phyloP scores from a whole-genome alignment of 2,113 vertebrate genomes.

The Ptilorrhoa leucosticta region DNA sequence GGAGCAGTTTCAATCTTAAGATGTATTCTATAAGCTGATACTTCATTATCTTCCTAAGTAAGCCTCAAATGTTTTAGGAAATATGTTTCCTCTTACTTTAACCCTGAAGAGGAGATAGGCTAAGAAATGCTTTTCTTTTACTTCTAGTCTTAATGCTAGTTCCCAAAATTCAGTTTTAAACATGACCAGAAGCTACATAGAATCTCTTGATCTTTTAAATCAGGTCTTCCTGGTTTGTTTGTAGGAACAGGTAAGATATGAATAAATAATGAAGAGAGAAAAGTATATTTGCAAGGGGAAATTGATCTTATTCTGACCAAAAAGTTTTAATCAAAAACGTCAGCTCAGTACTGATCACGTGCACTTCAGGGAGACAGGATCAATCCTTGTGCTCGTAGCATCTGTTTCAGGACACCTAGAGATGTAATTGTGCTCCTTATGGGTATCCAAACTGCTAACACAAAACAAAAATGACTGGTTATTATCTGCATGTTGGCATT shows the following conservation, averaged over 20 bases:
- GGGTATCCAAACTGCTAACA: not conserved
- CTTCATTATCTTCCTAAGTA: not conserved
- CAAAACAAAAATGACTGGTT: not conserved
- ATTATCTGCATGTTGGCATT: constrained; percentile 19
- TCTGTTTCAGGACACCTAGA: not conserved
- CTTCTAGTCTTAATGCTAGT: not conserved
- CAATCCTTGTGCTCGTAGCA: not conserved
- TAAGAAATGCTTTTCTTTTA: not conserved
- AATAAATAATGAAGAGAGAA: not conserved
- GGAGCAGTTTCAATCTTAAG: not conserved
- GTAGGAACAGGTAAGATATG: not conserved
- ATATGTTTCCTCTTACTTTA: not conserved
- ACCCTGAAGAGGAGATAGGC: not conserved
- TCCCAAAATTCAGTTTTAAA: not conserved
- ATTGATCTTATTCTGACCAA: not conserved
- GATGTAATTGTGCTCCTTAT: not conserved
- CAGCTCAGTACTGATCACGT: fast-evolving
- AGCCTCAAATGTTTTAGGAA: not conserved
- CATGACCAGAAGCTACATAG: not conserved
- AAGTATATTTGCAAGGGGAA: not conserved
- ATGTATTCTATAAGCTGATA: not conserved
- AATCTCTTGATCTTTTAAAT: not conserved
- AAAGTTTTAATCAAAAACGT: not conserved
- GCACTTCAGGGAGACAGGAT: not conserved
- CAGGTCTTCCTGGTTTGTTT: not conserved